Conservation (phyloP, 1,140 invertebrate genomes). For the Aphaenogaster floridana region DNA sequence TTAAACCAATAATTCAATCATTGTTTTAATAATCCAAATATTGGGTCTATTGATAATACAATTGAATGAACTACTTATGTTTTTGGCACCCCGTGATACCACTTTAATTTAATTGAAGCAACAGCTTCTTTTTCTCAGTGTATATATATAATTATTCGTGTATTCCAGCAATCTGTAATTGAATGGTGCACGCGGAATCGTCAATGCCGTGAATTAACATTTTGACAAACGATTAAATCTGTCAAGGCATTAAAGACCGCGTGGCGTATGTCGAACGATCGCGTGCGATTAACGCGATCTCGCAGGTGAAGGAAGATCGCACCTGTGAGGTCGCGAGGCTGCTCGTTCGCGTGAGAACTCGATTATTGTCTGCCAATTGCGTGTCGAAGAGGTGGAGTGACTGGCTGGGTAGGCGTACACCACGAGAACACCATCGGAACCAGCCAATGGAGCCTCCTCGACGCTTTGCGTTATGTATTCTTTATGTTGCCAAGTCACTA, state of each 20-base stretch:
- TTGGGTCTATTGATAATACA: no score
- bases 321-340: conserved; percentile 39
- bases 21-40: no score
- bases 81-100: no score
- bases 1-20: no score
- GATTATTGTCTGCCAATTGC: conserved; percentile 80
- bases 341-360: conserved; percentile 45
- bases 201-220: neutral
- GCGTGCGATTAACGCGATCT: neutral
- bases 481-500: conserved; percentile 85
- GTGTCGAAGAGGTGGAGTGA: conserved; percentile 82
- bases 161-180: neutral
- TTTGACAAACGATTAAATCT: neutral
- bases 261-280: neutral
- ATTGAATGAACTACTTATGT: no score
- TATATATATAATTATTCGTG: neutral
- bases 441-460: conserved; percentile 84
- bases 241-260: neutral
- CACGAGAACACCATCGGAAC: conserved; percentile 75
- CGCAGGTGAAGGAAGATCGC: neutral
- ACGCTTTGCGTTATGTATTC: conserved; percentile 83
- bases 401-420: conserved; percentile 84
- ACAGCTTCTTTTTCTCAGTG: no score
- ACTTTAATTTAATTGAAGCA: no score
- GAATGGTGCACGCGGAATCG: neutral